Evolutionary conservation across 2,888 invertebrate genomes (phyloP).

Genomic region (Hirtodrosophila confusa): DNA sequence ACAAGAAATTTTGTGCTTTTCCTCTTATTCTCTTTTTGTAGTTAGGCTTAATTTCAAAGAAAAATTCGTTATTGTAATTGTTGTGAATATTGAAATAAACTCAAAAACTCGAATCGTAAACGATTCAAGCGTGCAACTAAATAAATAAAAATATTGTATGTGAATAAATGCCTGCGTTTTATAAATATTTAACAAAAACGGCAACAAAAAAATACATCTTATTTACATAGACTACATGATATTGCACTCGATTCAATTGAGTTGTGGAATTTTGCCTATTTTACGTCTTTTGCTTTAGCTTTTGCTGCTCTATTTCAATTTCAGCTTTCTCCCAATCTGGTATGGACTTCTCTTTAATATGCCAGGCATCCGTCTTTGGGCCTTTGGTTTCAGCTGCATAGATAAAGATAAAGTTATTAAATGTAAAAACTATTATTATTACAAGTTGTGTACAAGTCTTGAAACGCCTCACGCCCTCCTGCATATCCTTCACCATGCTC

Average conservation of each 20-base stretch:
- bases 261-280: neutral
- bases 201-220: conserved; percentile 20
- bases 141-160: conserved; percentile 72
- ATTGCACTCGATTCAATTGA: conserved; percentile 25
- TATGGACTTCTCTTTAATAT: conserved; percentile 84
- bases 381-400: conserved; percentile 65
- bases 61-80: conserved; percentile 81
- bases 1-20: conserved; percentile 70
- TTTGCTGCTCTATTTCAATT: conserved; percentile 67
- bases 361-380: conserved; percentile 63
- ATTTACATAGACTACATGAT: conserved; percentile 46
- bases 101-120: conserved; percentile 65
- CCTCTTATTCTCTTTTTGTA: conserved; percentile 75
- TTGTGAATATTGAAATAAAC: conserved; percentile 78
- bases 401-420: neutral
- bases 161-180: conserved; percentile 67
- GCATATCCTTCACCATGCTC: conserved; percentile 87
- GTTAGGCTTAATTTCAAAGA: conserved; percentile 77
- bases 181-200: conserved; percentile 47
- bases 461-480: conserved; percentile 88
- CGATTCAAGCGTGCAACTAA: conserved; percentile 64
- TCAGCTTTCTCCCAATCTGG: conserved; percentile 88
- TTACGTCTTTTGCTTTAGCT: conserved; percentile 35
- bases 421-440: rapidly evolving
- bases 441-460: conserved; percentile 85